Evolutionary conservation across 2,888 invertebrate genomes (phyloP).

Genomic region (Pyrocoelia pectoralis): DNA sequence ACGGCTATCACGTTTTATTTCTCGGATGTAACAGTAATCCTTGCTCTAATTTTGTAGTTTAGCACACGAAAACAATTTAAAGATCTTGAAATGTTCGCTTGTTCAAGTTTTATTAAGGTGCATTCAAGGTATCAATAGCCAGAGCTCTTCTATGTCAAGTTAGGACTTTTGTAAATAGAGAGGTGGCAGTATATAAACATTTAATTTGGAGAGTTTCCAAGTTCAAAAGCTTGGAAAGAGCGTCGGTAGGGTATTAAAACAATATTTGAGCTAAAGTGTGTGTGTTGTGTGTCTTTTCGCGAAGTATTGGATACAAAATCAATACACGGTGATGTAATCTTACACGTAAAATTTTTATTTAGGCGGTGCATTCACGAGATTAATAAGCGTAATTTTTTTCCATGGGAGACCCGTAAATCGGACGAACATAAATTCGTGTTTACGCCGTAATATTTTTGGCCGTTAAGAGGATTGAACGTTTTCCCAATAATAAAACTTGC

Average conservation of each 20-base stretch:
- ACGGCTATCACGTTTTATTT: too few species aligned
- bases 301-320: neutral
- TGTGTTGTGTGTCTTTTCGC: neutral
- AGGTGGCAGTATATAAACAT: constrained; percentile 8
- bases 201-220: constrained; percentile 10
- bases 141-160: neutral
- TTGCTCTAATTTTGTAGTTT: too few species aligned
- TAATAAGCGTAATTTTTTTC: too few species aligned
- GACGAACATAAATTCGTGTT: too few species aligned
- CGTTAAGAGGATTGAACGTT: too few species aligned
- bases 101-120: neutral
- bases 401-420: too few species aligned
- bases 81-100: neutral
- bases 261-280: constrained; percentile 7
- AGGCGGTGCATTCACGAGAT: too few species aligned
- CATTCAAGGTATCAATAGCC: neutral
- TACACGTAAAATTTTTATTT: too few species aligned
- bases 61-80: neutral
- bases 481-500: too few species aligned
- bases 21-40: too few species aligned
- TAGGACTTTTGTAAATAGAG: constrained; percentile 7
- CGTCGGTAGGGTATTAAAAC: constrained; percentile 8
- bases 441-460: too few species aligned
- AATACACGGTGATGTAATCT: too few species aligned
- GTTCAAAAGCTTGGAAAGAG: constrained; percentile 7